Base-by-base conservation (phyloP, 2,113 vertebrate species). In the Heterotilapia buettikoferi region DNA sequence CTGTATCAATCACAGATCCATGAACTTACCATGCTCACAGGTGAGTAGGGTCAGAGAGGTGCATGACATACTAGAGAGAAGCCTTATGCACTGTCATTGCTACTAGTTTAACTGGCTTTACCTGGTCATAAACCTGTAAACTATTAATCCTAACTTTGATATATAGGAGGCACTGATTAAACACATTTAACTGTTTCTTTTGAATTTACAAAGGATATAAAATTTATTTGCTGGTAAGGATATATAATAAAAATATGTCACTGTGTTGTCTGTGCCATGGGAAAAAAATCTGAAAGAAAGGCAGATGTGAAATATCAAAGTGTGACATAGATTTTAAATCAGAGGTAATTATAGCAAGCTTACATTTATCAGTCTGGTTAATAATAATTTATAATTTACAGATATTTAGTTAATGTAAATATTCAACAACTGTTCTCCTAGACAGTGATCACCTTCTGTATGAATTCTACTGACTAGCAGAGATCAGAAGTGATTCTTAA, bases 1-100 rank as follows among this genome's bases (percentile, higher is more conserved):
- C 85, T 63, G 83, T 86, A 92, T 86, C 92, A 86, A 76, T 84
- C 88, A 84, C 87, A 89, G 82, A 88, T 81, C 29, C 73, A 73
- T 31, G 82, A 66, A 95, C 94, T 94, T 94, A 94, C 94, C 93
- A 21, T 88, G 88, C 40, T 90, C 83, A 85, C 3, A 79, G 54
- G 84, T 18, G 83, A 92, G 85, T 54, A 56, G 86, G 82, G 36
- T 26, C 84, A 89, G 26, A 50, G 26, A 84, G 63, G 52, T 43
- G 63, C 43, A 29, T 79, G 47, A 63, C 84, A 86, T 56, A 81
- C 66, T 66, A 53, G 76, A 36, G 31, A 63, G 18, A 84, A 83
- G 38, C 26, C 66, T 63, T 2, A 53, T 71, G 80, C 6, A 29
- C 57, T 40, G 8, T 40, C 18, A 18, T 11, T 79, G 9, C 5